Percentiles rank a stretch among this genome's conserved stretches.
Conservation (phyloP, 2,888 invertebrate genomes). For the Limnephilus marmoratus region DNA sequence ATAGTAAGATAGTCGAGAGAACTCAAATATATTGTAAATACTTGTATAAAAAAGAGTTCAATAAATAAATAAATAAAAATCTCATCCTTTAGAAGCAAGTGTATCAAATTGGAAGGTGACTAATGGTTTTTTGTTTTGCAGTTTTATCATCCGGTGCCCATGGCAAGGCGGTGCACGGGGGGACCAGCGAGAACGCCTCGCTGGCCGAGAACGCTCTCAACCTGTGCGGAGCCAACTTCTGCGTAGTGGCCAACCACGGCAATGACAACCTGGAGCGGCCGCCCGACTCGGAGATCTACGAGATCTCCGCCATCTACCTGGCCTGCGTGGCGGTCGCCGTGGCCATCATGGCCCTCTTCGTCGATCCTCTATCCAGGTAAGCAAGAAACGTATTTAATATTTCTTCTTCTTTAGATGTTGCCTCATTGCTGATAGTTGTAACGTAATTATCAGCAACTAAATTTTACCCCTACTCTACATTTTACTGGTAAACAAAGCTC, state of each 20-base stretch:
- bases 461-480: no score
- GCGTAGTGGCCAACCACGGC: constrained; percentile 83
- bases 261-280: constrained; percentile 89
- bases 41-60: no score
- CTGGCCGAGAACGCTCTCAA: constrained; percentile 76
- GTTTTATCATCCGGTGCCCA: constrained; percentile 89
- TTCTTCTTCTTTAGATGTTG: not conserved
- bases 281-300: constrained; percentile 90
- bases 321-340: constrained; percentile 92
- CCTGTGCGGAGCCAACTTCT: constrained; percentile 89
- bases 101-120: not conserved
- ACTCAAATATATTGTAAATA: no score
- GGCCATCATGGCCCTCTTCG: constrained; percentile 89
- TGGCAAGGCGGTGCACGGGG: constrained; percentile 73
- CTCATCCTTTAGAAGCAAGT: no score
- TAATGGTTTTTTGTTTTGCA: constrained; percentile 68
- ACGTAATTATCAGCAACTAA: no score
- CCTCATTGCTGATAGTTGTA: no score
- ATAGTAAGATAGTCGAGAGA: no score
- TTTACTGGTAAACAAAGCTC: no score
- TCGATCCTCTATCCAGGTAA: constrained; percentile 93
- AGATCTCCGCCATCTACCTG: constrained; percentile 92
- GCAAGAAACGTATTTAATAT: not conserved
- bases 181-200: constrained; percentile 71
- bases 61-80: no score